Evolutionary conservation across 2,888 invertebrate genomes (phyloP).

Genomic region (Blastobasis adustella): DNA sequence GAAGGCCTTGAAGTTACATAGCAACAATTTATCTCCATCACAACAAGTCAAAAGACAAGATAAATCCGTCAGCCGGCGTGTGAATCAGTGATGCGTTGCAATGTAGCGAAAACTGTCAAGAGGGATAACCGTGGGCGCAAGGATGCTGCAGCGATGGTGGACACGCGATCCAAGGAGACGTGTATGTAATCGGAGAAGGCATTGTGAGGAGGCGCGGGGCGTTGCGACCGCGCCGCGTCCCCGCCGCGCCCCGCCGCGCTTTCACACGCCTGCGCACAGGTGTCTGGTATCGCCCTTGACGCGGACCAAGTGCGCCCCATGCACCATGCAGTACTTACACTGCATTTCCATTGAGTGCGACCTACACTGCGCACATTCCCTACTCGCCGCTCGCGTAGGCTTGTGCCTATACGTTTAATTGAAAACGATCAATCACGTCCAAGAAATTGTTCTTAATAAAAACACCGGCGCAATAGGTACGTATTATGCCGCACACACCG

Average conservation of each 20-base stretch:
- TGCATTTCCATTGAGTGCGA: slow-evolving; percentile 6
- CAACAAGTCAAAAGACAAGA: slow-evolving; percentile 14
- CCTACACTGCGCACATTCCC: not conserved
- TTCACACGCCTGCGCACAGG: slow-evolving; percentile 72
- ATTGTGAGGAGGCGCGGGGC: slow-evolving; percentile 68
- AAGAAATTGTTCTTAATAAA: not conserved
- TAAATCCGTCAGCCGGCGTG: slow-evolving; percentile 22
- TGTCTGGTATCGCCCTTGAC: slow-evolving; percentile 71
- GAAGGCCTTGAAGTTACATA: too few relatives aligned
- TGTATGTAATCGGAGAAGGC: slow-evolving; percentile 65
- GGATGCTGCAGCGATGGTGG: slow-evolving; percentile 34
- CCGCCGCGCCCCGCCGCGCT: slow-evolving; percentile 32
- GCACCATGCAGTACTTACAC: slow-evolving; percentile 26
- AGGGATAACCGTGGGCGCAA: slow-evolving; percentile 49
- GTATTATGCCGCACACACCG: not conserved
- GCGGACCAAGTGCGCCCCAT: slow-evolving; percentile 47
- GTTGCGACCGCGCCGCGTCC: slow-evolving; percentile 40
- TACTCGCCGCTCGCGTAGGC: not conserved
- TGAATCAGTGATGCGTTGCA: slow-evolving; percentile 50
- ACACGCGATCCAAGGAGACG: slow-evolving; percentile 66
- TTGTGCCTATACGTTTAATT: not conserved
- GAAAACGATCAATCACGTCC: slow-evolving; percentile 1
- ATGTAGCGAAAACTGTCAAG: slow-evolving; percentile 59
- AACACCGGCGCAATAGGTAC: not conserved
- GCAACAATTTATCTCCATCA: too few relatives aligned